Evolutionary conservation across 35 echinoderm and acorn worm species (phyloP).

Genomic region (Stichopus chloronotus): DNA sequence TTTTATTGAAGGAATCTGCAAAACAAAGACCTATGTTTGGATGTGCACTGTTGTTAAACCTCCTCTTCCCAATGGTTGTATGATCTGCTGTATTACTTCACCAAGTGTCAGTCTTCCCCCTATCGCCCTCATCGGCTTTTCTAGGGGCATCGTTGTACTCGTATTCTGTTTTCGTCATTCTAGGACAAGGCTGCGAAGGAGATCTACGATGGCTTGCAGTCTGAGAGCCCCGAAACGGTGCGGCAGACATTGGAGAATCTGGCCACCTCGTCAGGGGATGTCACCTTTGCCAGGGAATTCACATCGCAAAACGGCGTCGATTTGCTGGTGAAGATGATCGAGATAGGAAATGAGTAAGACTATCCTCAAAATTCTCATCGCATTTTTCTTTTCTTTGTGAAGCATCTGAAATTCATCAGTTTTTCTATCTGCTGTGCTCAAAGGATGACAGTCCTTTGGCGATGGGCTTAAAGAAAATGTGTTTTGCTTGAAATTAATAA

Average conservation of each 20-base stretch:
- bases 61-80: too few species aligned
- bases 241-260: slow-evolving; percentile 69
- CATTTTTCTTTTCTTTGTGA: background rate
- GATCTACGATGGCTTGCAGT: slow-evolving; percentile 70
- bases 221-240: slow-evolving; percentile 74
- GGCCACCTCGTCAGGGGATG: slow-evolving; percentile 70
- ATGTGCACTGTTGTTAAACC: too few species aligned
- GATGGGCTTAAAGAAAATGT: background rate
- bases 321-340: slow-evolving; percentile 84
- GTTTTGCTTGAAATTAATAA: too few species aligned
- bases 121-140: too few species aligned
- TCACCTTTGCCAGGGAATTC: slow-evolving; percentile 93
- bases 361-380: background rate
- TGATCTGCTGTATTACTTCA: too few species aligned
- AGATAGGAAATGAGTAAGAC: slow-evolving; percentile 86
- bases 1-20: too few species aligned
- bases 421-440: background rate
- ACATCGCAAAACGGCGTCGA: slow-evolving; percentile 75
- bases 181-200: slow-evolving; percentile 85
- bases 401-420: background rate
- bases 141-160: background rate
- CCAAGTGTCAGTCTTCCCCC: too few species aligned
- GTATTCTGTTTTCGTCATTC: background rate
- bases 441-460: background rate
- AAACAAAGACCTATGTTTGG: too few species aligned